Conservation (phyloP, 1,140 invertebrate species). For the Coelopa frigida region DNA sequence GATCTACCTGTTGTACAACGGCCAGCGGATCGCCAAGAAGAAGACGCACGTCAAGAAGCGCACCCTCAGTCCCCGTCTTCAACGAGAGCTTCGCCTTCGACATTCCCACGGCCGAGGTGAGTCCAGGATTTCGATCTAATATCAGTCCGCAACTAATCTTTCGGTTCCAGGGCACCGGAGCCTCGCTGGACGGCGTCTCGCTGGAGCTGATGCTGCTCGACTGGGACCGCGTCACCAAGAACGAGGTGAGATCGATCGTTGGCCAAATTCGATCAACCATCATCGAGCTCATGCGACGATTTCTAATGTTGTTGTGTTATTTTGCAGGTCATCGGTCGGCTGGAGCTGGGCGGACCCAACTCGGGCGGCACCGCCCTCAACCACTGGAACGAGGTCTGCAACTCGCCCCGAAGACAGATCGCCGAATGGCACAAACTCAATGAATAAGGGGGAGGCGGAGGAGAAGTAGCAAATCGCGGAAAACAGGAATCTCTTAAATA, state of each 20-base stretch:
- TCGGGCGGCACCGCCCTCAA: constrained; percentile 72
- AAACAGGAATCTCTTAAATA: too few species aligned
- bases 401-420: constrained; percentile 92
- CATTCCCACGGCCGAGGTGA: constrained; percentile 56
- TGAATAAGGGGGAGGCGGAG: constrained; percentile 74
- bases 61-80: constrained; percentile 94
- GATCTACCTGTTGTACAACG: constrained; percentile 93
- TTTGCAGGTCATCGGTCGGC: constrained; percentile 80
- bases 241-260: constrained; percentile 80
- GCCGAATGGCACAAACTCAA: constrained; percentile 97
- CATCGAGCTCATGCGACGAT: too few species aligned
- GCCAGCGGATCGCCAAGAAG: constrained; percentile 96
- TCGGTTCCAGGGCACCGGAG: constrained; percentile 51
- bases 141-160: background rate
- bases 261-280: constrained; percentile 3
- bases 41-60: constrained; percentile 98
- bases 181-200: constrained; percentile 81
- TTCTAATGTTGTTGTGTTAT: background rate
- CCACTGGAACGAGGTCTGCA: constrained; percentile 95
- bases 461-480: too few species aligned
- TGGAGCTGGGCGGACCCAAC: constrained; percentile 80
- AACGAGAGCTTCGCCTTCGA: constrained; percentile 94
- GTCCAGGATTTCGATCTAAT: constrained; percentile 3
- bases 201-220: constrained; percentile 90
- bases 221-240: constrained; percentile 96